These are phyloP conservation scores for Hirundichthys speculiger DNA, from an alignment of 2,113 vertebrate species.

Conservation along the genomic window DNA sequence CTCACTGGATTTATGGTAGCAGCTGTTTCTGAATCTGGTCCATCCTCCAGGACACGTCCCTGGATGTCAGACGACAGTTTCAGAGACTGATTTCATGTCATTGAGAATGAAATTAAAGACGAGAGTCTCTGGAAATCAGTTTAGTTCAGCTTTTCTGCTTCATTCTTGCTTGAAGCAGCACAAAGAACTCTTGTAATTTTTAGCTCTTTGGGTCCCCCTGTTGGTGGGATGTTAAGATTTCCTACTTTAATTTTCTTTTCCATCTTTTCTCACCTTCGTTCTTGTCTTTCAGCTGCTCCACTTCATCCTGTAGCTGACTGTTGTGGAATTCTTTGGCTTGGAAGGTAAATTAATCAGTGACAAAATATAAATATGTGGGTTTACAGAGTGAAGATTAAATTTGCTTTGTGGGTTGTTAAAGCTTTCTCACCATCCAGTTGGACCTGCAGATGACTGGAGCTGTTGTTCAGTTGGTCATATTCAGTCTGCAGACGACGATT, in stretches of 20 bases:
- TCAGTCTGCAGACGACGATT: background rate
- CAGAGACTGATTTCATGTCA: too few species aligned
- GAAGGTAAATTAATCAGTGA: background rate
- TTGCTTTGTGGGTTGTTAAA: background rate
- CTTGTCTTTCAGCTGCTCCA: background rate
- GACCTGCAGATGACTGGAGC: background rate
- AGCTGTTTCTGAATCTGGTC: background rate
- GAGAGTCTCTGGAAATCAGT: too few species aligned
- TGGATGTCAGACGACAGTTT: too few species aligned
- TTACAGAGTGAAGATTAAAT: background rate
- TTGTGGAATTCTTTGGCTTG: background rate
- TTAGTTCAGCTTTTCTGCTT: too few species aligned
- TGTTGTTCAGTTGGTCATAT: background rate
- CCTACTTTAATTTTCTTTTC: too few species aligned
- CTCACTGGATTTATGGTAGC: slow-evolving; percentile 9
- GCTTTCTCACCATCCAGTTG: background rate
- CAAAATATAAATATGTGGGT: background rate
- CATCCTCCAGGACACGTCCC: slow-evolving; percentile 22
- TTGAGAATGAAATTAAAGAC: too few species aligned
- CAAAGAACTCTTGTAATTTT: too few species aligned
- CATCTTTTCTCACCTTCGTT: background rate
- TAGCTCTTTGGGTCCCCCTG: too few species aligned
- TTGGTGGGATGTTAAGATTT: too few species aligned
- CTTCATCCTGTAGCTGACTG: background rate
- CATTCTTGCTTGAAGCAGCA: too few species aligned